phyloP scores from a whole-genome alignment of 2,797 vertebrate genomes.

The Xenops minutus region DNA sequence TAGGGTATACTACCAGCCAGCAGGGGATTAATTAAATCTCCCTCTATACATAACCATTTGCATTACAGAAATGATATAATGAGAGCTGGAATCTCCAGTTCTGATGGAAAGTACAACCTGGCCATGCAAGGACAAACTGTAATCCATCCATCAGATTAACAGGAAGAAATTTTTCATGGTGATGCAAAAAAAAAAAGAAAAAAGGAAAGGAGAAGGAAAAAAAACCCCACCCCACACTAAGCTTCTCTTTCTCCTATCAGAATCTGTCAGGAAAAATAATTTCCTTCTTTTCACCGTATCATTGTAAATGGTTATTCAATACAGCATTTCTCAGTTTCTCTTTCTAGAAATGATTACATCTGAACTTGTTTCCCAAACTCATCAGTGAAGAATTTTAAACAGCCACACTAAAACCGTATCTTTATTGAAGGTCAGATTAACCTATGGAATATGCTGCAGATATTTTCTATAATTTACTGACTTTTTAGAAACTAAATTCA shows the following conservation, averaged over 20 bases:
- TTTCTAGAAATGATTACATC: slow-evolving; percentile 17
- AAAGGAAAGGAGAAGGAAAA: not conserved
- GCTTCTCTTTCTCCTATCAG: slow-evolving; percentile 21
- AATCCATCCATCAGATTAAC: slow-evolving; percentile 64
- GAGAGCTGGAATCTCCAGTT: slow-evolving; percentile 43
- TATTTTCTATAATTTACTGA: slow-evolving; percentile 15
- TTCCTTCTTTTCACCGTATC: slow-evolving; percentile 9
- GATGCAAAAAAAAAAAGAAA: not conserved
- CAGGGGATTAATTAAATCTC: slow-evolving; percentile 69
- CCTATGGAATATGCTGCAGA: not conserved
- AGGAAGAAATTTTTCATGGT: slow-evolving; percentile 42
- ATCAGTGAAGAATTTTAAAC: slow-evolving; percentile 36
- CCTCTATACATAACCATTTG: slow-evolving; percentile 57
- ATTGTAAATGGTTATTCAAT: slow-evolving; percentile 40
- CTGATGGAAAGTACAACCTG: slow-evolving; percentile 56
- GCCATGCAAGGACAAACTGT: slow-evolving; percentile 37
- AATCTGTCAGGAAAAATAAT: slow-evolving; percentile 50
- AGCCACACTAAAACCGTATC: not conserved
- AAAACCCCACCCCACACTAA: not conserved
- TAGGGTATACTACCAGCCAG: slow-evolving; percentile 55
- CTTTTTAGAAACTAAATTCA: slow-evolving; percentile 10
- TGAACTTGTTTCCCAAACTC: slow-evolving; percentile 21
- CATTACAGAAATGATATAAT: slow-evolving; percentile 62
- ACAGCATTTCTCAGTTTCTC: slow-evolving; percentile 5
- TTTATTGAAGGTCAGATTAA: slow-evolving; percentile 5